Evolutionary conservation across 2,113 vertebrate genomes (phyloP), one percentile per base, ranked within the genome.

Genomic region (Seriola aureovittata): DNA sequence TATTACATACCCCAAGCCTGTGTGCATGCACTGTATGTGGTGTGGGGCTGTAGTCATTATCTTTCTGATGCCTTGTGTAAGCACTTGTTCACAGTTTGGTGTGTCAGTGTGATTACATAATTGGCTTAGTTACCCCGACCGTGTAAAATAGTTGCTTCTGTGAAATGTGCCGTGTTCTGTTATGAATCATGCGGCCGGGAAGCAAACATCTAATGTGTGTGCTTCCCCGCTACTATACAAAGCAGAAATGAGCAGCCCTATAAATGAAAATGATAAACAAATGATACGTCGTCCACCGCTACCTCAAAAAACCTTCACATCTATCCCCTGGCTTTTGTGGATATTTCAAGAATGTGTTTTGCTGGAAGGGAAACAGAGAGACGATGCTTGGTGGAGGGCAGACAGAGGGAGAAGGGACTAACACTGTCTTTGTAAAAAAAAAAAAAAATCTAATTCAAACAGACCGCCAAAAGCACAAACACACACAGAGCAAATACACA

Each of bases 131-230:
- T 75, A 66, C 16, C 34, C 11, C 11, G 62, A 36, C 48, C 10
- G 21, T 80, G 42, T 71, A 29, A 84, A 85, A 76, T 55, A 71
- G 59, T 58, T 70, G 46, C 70, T 76, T 78, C 62, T 66, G 44
- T 71, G 16, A 78, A 78, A 67, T 48, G 54, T 74, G 67, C 70
- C 64, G 52, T 76, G 58, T 59, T 82, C 19, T 88, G 36, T 72
- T 36, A 62, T 54, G 46, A 48, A 70, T 82, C 60, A 64, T 14
- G 12, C 4, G 3, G 29, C 52, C 57, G n/a, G n/a, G 13, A 71
- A 62, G 63, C 68, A 75, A 54, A 57, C 55, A 76, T 32, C 3
- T 9, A 23, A 55, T 34, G 42, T 69, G 54, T 71, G 64, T 42
- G 48, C 67, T 48, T 23, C 57, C 29, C 10, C 29, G 69, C 23